Evolutionary conservation across 1,140 invertebrate genomes (phyloP).

Genomic region (Bombus superbus): DNA sequence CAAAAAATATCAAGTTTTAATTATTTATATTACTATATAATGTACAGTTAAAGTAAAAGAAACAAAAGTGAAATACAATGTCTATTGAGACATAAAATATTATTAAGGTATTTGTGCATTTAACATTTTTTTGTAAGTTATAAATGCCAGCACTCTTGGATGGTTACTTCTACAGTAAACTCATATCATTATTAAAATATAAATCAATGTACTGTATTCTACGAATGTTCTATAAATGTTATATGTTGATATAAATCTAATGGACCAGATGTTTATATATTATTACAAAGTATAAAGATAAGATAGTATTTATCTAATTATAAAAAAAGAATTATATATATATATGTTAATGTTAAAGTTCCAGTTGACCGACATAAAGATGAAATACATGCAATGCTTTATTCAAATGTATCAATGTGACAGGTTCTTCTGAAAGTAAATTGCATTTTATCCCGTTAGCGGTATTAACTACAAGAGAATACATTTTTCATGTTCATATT

Average conservation of each 20-base stretch:
- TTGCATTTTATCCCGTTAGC: slow-evolving; percentile 43
- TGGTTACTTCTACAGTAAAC: slow-evolving; percentile 73
- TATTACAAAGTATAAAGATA: slow-evolving; percentile 77
- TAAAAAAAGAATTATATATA: slow-evolving; percentile 55
- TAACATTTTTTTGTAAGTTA: slow-evolving; percentile 63
- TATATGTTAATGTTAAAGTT: slow-evolving; percentile 74
- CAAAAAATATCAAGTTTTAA: slow-evolving; percentile 28
- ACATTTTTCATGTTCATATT: slow-evolving; percentile 57
- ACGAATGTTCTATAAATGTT: slow-evolving; percentile 83
- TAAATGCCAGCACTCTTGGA: slow-evolving; percentile 64
- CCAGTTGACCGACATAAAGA: slow-evolving; percentile 63
- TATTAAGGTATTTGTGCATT: slow-evolving; percentile 32
- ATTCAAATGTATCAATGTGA: slow-evolving; percentile 61
- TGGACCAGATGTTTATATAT: slow-evolving; percentile 83
- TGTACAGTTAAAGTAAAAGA: slow-evolving; percentile 10
- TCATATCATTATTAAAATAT: slow-evolving; percentile 79
- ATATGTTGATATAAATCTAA: slow-evolving; percentile 79
- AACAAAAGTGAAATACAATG: neutral
- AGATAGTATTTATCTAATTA: slow-evolving; percentile 78
- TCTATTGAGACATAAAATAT: slow-evolving; percentile 23
- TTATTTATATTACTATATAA: slow-evolving; percentile 12
- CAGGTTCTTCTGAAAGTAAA: slow-evolving; percentile 58
- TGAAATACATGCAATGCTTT: slow-evolving; percentile 45
- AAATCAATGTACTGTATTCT: slow-evolving; percentile 78
- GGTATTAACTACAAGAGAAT: slow-evolving; percentile 38